Percentiles rank a stretch among this genome's conserved stretches.
Conservation (phyloP, 2,797 vertebrate species). For the Octomys mimax region DNA sequence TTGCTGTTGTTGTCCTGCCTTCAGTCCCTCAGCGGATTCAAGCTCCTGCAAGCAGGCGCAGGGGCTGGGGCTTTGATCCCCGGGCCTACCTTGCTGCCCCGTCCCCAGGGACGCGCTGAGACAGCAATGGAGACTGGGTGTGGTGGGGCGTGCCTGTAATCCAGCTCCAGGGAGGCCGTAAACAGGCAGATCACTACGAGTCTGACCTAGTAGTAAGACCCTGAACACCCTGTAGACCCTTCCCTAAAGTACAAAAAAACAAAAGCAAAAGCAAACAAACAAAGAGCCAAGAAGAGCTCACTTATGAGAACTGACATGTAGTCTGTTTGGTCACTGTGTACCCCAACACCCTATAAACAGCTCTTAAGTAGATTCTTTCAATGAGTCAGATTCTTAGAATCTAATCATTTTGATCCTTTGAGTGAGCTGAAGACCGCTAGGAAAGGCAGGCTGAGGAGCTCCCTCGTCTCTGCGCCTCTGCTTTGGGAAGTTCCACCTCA, state of each 20-base stretch:
- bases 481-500: not conserved
- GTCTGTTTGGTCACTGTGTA: not conserved
- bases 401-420: not conserved
- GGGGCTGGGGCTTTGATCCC: too few relatives aligned
- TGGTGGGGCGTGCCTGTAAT: too few relatives aligned
- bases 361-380: not conserved
- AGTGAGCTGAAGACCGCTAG: not conserved
- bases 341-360: not conserved
- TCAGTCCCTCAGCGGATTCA: not conserved
- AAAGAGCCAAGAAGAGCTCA: not conserved
- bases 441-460: not conserved
- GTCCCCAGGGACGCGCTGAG: too few relatives aligned
- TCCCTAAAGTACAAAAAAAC: too few relatives aligned
- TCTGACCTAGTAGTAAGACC: too few relatives aligned
- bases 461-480: not conserved
- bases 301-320: not conserved
- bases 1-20: fast-evolving
- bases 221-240: too few relatives aligned
- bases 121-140: too few relatives aligned
- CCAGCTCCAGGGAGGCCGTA: too few relatives aligned
- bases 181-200: too few relatives aligned
- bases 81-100: too few relatives aligned
- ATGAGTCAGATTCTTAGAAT: not conserved
- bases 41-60: too few relatives aligned
- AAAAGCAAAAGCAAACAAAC: too few relatives aligned